Evolutionary conservation across 2,888 invertebrate species (phyloP).

Genomic region (Steromphala cineraria): DNA sequence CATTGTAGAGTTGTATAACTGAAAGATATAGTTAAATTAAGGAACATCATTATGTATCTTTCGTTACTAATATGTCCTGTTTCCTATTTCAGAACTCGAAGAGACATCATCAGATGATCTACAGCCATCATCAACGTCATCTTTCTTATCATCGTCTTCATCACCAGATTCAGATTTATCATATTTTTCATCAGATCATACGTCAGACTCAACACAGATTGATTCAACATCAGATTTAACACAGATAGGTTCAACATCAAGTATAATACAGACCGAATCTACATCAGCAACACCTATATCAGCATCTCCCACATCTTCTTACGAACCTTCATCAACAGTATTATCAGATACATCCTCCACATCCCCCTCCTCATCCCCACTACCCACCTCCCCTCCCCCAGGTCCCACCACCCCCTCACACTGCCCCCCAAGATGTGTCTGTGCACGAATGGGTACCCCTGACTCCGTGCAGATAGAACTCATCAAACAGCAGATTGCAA

Average conservation of each 20-base stretch:
- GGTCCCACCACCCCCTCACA: not conserved
- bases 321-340: no score
- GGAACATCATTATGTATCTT: no score
- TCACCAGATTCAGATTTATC: not conserved
- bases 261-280: no score
- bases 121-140: not conserved
- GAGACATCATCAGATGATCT: not conserved
- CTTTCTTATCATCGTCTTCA: not conserved
- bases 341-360: no score
- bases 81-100: not conserved
- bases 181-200: constrained; percentile 11
- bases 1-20: no score
- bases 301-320: not conserved
- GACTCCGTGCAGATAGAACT: not conserved
- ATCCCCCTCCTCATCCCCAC: not conserved
- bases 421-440: not conserved
- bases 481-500: not conserved
- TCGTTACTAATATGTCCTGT: not conserved
- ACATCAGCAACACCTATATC: not conserved
- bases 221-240: no score
- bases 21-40: no score
- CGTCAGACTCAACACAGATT: constrained; percentile 3
- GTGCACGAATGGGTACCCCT: not conserved
- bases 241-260: not conserved
- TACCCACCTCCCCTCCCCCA: not conserved